phyloP scores from a whole-genome alignment of 2,888 invertebrate genomes.

The Acanthacorydalis orientalis region DNA sequence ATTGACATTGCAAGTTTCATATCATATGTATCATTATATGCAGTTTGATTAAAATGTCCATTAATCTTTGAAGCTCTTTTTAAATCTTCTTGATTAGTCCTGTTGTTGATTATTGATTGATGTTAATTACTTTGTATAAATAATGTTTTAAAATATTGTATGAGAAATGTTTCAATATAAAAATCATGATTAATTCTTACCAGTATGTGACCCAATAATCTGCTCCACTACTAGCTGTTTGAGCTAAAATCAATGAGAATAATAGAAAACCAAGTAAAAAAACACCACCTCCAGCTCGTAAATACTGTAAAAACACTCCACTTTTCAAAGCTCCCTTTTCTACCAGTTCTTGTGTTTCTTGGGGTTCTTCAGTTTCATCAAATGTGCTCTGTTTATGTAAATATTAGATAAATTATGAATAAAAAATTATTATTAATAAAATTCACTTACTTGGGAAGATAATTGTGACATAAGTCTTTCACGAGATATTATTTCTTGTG shows the following conservation, averaged over 20 bases:
- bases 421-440: too few species aligned
- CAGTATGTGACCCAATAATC: slow-evolving; percentile 68
- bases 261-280: slow-evolving; percentile 34
- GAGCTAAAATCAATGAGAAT: slow-evolving; percentile 43
- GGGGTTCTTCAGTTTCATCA: slow-evolving; percentile 29
- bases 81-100: not conserved
- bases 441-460: slow-evolving; percentile 2
- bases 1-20: too few species aligned
- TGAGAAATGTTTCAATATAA: not conserved
- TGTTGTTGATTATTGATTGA: not conserved
- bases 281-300: slow-evolving; percentile 47
- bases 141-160: not conserved
- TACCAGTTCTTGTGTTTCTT: slow-evolving; percentile 29
- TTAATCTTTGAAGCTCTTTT: not conserved
- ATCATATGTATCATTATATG: not conserved
- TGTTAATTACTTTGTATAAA: not conserved
- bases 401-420: not conserved
- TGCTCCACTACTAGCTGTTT: slow-evolving; percentile 47
- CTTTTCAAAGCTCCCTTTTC: slow-evolving; percentile 40
- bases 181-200: slow-evolving; percentile 28
- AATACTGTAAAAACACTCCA: slow-evolving; percentile 48
- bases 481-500: slow-evolving; percentile 15
- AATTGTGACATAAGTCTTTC: slow-evolving; percentile 5
- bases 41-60: not conserved
- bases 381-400: not conserved